Evolutionary conservation across 2,888 invertebrate species (phyloP), one percentile per base, ranked within the genome.

Genomic region (Ceraclea dissimilis): DNA sequence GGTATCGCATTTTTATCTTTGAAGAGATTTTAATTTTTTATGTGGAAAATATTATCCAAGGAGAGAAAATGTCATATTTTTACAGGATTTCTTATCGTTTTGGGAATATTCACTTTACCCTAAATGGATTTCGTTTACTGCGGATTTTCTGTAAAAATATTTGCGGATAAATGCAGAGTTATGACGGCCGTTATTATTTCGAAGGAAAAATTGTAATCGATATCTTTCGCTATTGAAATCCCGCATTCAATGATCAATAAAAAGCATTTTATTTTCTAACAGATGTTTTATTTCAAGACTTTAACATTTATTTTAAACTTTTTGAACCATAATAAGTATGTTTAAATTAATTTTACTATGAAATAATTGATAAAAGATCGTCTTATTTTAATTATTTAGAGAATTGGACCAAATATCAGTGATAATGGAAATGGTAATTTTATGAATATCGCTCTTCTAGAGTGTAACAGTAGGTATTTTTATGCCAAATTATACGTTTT

Each of bases 61-160:
- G 39, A 39, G 39, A 39, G 39, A 39, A 39, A 39, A 8, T 39
- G 39, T 39, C 39, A 39, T 39, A 39, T 39, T 39, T 39, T 39
- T 39, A 39, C n/a, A 39, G 39, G 26, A 26, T 26, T 26, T 26
- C 26, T 26, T 26, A 26, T 26, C 39, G 39, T 39, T 39, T 39
- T 39, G 39, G 39, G 39, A 39, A 39, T 39, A 39, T 39, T 39
- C 39, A 39, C 39, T 39, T 39, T 8, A 5, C 39, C 39, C 39
- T 39, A 39, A 39, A 39, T 16, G 39, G 39, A 39, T 39, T 39
- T 39, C 39, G 39, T 39, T 39, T 39, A 39, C 39, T n/a, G 39
- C 2, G 39, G 39, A 39, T 39, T 39, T 39, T 26, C 39, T n/a
- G 16, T n/a, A 5, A 39, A 39, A 39, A n/a, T 39, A 39, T 39